Evolutionary conservation across 2,113 vertebrate species (phyloP), one percentile per base, ranked within the genome.

Genomic region (Chrysemys picta): DNA sequence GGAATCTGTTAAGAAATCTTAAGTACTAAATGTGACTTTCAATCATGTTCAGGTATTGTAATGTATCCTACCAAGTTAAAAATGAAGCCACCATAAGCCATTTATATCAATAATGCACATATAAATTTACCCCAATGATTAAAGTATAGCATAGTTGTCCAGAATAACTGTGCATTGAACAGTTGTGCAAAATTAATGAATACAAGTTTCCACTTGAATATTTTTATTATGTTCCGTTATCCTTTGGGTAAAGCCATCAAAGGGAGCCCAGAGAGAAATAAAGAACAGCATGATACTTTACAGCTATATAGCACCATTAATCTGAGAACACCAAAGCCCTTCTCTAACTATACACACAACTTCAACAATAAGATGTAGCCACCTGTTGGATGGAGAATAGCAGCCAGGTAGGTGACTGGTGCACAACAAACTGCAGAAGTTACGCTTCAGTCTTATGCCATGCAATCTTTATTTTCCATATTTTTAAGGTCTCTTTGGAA

Each of bases 161-260:
- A 90, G 22, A 91, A 93, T 92, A 82, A 13, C 5, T 87, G 13
- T 62, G 21, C 84, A 72, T 52, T 88, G 85, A 82, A 16, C 57
- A 91, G 93, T 93, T 90, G 54, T 56, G 31, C 50, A 89, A 95
- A 95, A 19, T 12, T 94, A 95, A 94, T 89, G 3, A 93, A 78
- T 83, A 84, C 24, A 25, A 93, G 76, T 95, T 79, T 89, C 42
- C 19, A 88, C 76, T 17, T 79, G 78, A 92, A 84, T 88, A 65
- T 65, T 83, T 91, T 84, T 88, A 87, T 52, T 93, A 78, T 82
- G 2, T 86, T 95, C 89, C 75, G 12, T 86, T 95, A 94, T 88
- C 56, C 27, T 88, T 57, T 89, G 82, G 54, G 10, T 93, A 84
- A 10, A 82, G 21, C 45, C 54, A 81, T 84, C 45, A 89, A 85